Evolutionary conservation across 2,797 vertebrate species (phyloP).

Genomic region (Apogon hyalosoma): DNA sequence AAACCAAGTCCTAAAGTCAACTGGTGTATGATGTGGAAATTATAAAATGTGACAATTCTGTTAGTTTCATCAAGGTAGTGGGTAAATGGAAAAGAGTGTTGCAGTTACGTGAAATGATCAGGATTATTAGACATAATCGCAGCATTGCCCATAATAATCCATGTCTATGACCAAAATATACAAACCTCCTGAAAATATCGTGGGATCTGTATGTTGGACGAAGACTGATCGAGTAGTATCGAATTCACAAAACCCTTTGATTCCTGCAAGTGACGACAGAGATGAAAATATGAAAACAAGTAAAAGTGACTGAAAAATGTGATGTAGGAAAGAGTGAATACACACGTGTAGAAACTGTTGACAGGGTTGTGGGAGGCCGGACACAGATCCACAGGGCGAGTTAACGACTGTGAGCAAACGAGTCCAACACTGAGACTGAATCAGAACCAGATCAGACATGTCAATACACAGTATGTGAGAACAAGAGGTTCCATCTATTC

Average conservation of each 20-base stretch:
- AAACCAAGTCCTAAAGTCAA: no score
- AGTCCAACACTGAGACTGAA: constrained; percentile 71
- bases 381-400: constrained; percentile 5
- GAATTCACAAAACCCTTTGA: constrained; percentile 36
- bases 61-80: no score
- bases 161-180: neutral
- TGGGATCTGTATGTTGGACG: constrained; percentile 68
- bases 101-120: no score
- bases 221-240: constrained; percentile 45
- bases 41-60: no score
- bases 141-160: no score
- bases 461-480: neutral
- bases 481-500: no score
- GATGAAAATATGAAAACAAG: neutral
- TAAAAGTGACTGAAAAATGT: neutral
- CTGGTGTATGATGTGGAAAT: no score
- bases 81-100: no score
- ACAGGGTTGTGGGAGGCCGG: constrained; percentile 41
- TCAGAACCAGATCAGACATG: neutral
- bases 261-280: constrained; percentile 52
- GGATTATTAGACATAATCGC: no score
- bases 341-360: constrained; percentile 56
- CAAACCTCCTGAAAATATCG: constrained; percentile 67
- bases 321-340: neutral
- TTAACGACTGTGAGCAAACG: constrained; percentile 57